These are phyloP conservation scores for Emydoidea blandingii DNA, from an alignment of 2,797 vertebrate species.

Conservation along the genomic window DNA sequence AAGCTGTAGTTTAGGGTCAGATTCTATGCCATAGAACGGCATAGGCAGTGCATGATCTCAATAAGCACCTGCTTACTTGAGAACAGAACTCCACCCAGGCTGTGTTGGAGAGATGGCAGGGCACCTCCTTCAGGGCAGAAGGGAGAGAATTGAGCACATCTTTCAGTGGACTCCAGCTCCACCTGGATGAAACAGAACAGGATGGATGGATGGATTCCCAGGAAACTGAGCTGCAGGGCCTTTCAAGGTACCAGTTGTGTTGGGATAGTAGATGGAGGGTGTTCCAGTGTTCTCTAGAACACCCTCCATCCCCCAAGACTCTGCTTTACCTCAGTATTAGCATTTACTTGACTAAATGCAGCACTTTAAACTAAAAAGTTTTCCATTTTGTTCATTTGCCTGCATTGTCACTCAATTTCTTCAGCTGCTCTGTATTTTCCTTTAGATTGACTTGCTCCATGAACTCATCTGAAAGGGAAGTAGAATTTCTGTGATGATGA, in stretches of 20 bases:
- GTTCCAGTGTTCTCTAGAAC: not conserved
- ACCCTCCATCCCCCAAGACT: fast-evolving
- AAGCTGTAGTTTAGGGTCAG: not conserved
- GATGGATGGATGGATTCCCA: not conserved
- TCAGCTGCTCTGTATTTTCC: not conserved
- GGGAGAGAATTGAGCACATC: not conserved
- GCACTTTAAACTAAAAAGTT: not conserved
- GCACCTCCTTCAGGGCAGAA: not conserved
- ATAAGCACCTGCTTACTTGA: not conserved
- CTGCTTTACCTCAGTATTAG: not conserved
- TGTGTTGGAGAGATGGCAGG: not conserved
- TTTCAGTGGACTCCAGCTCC: not conserved
- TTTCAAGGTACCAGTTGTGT: not conserved
- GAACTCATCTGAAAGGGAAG: not conserved
- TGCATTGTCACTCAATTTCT: not conserved
- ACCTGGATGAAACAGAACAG: not conserved
- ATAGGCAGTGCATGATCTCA: not conserved
- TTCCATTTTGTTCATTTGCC: not conserved
- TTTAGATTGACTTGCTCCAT: not conserved
- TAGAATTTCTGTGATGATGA: not conserved
- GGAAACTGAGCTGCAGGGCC: not conserved
- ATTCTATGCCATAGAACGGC: not conserved
- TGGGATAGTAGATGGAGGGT: not conserved
- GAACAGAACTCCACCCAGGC: not conserved
- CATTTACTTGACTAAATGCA: not conserved